These are phyloP conservation scores for Plecotus auritus DNA, from an alignment of 2,113 vertebrate species.

Conservation along the genomic window DNA sequence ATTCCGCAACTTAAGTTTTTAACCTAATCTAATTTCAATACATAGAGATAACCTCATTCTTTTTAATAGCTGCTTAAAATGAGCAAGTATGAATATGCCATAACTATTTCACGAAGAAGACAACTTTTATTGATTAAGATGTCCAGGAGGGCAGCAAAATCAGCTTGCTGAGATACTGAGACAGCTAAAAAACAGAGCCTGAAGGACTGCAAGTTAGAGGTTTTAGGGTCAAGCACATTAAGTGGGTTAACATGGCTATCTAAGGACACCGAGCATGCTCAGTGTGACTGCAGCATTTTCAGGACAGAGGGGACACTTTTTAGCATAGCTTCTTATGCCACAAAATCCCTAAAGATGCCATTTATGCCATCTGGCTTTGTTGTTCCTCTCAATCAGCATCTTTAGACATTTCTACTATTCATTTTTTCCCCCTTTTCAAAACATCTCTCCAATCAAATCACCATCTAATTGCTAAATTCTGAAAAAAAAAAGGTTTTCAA, in stretches of 20 bases:
- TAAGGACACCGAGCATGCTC: constrained; percentile 79
- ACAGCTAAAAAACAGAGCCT: constrained; percentile 63
- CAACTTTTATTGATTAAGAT: constrained; percentile 46
- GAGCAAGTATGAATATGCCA: background rate
- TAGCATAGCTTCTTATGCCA: constrained; percentile 76
- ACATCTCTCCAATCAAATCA: constrained; percentile 76
- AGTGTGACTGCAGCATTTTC: constrained; percentile 66
- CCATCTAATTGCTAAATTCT: constrained; percentile 71
- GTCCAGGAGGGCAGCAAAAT: constrained; percentile 46
- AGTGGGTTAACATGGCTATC: constrained; percentile 75
- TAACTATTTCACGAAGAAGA: constrained; percentile 35
- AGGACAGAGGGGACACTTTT: constrained; percentile 78
- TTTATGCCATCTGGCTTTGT: constrained; percentile 85
- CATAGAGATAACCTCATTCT: background rate
- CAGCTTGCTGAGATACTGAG: constrained; percentile 51
- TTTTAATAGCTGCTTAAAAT: constrained; percentile 27
- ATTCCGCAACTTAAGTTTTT: constrained; percentile 1
- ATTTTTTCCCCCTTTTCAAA: constrained; percentile 75
- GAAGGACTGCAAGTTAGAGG: constrained; percentile 65
- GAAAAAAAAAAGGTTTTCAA: background rate
- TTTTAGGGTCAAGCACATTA: constrained; percentile 56
- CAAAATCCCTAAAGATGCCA: constrained; percentile 83
- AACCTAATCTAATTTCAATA: background rate
- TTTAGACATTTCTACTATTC: constrained; percentile 78
- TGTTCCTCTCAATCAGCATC: constrained; percentile 82